phyloP scores from a whole-genome alignment of 2,888 invertebrate species.

The Phaedon cochleariae region DNA sequence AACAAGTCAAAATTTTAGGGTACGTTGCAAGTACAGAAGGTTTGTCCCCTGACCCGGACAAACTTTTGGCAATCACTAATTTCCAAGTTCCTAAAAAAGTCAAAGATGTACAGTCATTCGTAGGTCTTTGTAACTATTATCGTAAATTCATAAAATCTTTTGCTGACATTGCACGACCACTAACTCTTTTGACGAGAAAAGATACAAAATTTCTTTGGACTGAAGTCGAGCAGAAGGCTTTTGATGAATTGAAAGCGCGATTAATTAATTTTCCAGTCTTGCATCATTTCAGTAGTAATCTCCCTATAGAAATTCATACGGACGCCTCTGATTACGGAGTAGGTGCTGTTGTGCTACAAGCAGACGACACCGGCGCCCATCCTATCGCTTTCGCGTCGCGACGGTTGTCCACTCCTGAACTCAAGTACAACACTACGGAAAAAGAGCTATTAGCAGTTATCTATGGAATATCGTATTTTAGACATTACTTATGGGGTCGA shows the following conservation, averaged over 20 bases:
- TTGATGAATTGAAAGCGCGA: not conserved
- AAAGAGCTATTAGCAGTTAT: not conserved
- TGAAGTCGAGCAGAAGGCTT: not conserved
- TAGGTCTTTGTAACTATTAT: not conserved
- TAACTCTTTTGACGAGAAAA: slow-evolving; percentile 1
- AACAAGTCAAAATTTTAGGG: not conserved
- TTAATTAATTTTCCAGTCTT: not conserved
- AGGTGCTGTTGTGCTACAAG: too few species aligned
- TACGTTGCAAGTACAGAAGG: not conserved
- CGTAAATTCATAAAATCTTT: not conserved
- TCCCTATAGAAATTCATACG: too few species aligned
- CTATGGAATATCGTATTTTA: not conserved
- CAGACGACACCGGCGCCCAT: not conserved
- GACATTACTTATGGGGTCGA: not conserved
- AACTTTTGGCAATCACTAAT: not conserved
- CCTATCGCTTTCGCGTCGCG: not conserved
- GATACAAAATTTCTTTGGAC: not conserved
- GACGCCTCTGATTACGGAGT: too few species aligned
- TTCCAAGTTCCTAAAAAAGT: not conserved
- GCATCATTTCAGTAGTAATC: not conserved
- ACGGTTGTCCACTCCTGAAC: not conserved
- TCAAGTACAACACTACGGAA: not conserved
- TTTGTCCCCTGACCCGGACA: not conserved
- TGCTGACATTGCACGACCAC: not conserved
- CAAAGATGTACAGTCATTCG: slow-evolving; percentile 1